Conservation (phyloP, 1,140 invertebrate species). For the Cardiocondyla obscurior region DNA sequence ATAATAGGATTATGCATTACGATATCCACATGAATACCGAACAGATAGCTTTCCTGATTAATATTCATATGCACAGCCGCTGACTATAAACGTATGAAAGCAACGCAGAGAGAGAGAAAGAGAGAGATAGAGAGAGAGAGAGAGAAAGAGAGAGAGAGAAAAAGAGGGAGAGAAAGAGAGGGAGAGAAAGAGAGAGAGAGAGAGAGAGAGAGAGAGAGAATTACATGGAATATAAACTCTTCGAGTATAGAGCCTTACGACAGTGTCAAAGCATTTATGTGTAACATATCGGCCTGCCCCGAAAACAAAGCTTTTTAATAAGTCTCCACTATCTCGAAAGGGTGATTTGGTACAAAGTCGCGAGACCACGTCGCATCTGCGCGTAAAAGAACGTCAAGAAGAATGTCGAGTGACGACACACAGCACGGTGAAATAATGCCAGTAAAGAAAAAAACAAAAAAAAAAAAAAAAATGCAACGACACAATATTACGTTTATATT, state of each 20-base stretch:
- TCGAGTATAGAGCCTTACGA: slow-evolving; percentile 6
- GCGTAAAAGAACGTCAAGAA: neutral
- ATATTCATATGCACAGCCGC: slow-evolving; percentile 38
- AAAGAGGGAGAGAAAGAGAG: no score
- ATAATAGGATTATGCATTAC: slow-evolving; percentile 58
- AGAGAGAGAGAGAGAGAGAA: slow-evolving; percentile 22
- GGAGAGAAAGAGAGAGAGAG: no score
- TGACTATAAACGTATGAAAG: slow-evolving; percentile 50
- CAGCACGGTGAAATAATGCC: neutral
- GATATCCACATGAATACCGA: slow-evolving; percentile 57
- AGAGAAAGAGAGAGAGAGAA: no score
- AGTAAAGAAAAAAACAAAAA: no score
- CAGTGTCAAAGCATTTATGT: slow-evolving; percentile 3
- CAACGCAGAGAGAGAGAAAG: slow-evolving; percentile 18
- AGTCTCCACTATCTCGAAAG: neutral
- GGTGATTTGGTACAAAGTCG: slow-evolving; percentile 21
- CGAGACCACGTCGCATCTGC: neutral
- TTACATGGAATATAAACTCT: slow-evolving; percentile 2
- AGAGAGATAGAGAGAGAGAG: no score
- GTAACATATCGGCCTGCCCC: slow-evolving; percentile 18
- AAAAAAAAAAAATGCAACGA: neutral
- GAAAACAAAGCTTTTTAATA: slow-evolving; percentile 12
- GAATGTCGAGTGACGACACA: neutral
- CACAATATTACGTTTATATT: slow-evolving; percentile 47
- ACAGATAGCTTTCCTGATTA: slow-evolving; percentile 50